Conservation (phyloP, 92 coral and sea anemone species). For the Epizoanthus illoricatus region DNA sequence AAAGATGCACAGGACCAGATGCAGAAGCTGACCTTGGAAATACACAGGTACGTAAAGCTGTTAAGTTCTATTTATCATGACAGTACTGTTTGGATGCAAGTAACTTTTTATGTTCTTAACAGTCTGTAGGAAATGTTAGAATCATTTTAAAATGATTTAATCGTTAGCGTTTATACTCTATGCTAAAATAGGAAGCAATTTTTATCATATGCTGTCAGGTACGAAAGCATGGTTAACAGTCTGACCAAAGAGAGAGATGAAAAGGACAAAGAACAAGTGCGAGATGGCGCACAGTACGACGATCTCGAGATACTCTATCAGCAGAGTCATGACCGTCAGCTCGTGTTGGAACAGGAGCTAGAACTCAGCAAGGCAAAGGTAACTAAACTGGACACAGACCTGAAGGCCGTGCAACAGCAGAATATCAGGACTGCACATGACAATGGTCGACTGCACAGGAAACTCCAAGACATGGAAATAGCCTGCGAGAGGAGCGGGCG, state of each 20-base stretch:
- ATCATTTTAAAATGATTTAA: too few relatives aligned
- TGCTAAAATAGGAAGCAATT: not conserved
- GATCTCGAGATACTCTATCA: not conserved
- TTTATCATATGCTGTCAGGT: not conserved
- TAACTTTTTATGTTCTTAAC: too few relatives aligned
- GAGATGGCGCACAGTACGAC: slow-evolving; percentile 6
- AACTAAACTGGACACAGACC: slow-evolving; percentile 6
- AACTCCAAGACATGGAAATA: slow-evolving; percentile 21
- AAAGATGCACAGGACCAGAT: not conserved
- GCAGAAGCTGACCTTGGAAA: not conserved
- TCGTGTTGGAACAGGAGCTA: slow-evolving; percentile 1
- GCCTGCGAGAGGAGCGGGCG: not conserved
- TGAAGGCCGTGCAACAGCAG: slow-evolving; percentile 1
- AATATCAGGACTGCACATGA: not conserved
- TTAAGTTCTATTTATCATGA: not conserved
- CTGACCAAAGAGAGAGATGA: slow-evolving; percentile 6
- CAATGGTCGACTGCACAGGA: slow-evolving; percentile 2
- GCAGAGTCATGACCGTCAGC: slow-evolving; percentile 1
- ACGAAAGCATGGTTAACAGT: slow-evolving; percentile 4
- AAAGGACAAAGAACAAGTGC: not conserved
- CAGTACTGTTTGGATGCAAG: not conserved
- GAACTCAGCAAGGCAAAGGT: not conserved
- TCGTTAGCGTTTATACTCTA: too few relatives aligned
- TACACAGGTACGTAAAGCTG: not conserved
- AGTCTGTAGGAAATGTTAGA: too few relatives aligned